Evolutionary conservation across 2,888 invertebrate species (phyloP), one percentile per base, ranked within the genome.

Genomic region (Ochropleura leucogaster): DNA sequence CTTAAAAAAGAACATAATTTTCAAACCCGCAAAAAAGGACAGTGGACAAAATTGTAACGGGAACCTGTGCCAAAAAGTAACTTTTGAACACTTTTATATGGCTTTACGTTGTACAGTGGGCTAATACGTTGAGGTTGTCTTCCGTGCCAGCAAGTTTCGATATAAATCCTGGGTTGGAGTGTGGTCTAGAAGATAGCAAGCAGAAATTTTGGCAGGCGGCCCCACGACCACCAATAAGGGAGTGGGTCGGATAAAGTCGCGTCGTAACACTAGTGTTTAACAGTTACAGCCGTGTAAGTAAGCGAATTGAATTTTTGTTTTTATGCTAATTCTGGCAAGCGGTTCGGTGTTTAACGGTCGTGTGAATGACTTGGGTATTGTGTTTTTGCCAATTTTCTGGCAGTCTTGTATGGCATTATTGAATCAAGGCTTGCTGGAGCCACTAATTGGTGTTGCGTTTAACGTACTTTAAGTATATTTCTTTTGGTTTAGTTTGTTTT

Each of bases 71-170:
- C 87, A 87, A 83, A 87, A 87, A 85, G 68, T 78, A 80, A 87
- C 70, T 86, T 84, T 86, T 73, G 77, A 84, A 84, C 87, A 87
- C 84, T 87, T 87, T 87, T 87, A 88, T 88, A 85, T 77, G 74
- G 84, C 66, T 87, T 86, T 85, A 81, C 84, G 85, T 78, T 81
- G 85, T 84, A 87, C 84, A 82, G 80, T 87, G 80, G 84, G 82
- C 87, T 86, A 89, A 89, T 89, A 85, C 87, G 87, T 82, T 80
- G 81, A 79, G 88, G 90, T 87, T 87, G 87, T 84, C 85, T 84
- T 80, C 87, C 80, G 83, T 89, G 91, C 91, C 91, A 90, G 87
- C 90, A 91, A 91, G 88, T 91, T 91, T 89, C 79, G 88, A 87
- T 89, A 90, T 90, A 90, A 91, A 90, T 91, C 91, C 87, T 85